These are phyloP conservation scores for Drosophila teissieri DNA, from an alignment of 1,140 invertebrate species.

Conservation along the genomic window DNA sequence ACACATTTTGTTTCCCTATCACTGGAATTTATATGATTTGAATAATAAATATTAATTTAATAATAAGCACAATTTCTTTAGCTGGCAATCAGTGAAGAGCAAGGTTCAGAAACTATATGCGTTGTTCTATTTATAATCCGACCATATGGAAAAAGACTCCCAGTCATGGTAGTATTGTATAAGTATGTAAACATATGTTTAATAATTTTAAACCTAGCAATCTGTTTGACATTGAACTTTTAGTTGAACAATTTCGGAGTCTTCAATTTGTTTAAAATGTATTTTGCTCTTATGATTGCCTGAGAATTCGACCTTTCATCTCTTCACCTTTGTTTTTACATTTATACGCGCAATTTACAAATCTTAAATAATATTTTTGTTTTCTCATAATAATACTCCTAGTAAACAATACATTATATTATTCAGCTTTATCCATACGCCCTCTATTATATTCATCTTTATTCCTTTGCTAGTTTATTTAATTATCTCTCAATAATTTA, in stretches of 20 bases:
- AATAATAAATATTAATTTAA: no score
- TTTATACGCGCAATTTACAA: not conserved
- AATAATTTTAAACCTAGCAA: not conserved
- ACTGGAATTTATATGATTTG: no score
- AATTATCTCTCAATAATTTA: no score
- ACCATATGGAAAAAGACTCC: not conserved
- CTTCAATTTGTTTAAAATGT: not conserved
- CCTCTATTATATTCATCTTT: no score
- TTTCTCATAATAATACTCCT: not conserved
- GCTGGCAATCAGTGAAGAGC: not conserved
- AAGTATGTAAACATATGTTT: not conserved
- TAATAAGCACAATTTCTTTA: not conserved
- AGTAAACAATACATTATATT: no score
- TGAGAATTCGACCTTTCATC: not conserved
- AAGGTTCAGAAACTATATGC: constrained; percentile 7
- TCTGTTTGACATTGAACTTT: not conserved
- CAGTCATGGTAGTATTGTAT: not conserved
- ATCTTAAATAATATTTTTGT: not conserved
- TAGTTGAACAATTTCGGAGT: not conserved
- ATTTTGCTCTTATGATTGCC: not conserved
- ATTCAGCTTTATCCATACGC: no score
- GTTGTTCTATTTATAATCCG: not conserved
- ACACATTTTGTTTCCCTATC: no score
- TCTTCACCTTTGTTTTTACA: not conserved
- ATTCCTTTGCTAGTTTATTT: no score